These are phyloP conservation scores for Passerculus sandwichensis DNA, from an alignment of 2,797 vertebrate genomes.

Conservation along the genomic window DNA sequence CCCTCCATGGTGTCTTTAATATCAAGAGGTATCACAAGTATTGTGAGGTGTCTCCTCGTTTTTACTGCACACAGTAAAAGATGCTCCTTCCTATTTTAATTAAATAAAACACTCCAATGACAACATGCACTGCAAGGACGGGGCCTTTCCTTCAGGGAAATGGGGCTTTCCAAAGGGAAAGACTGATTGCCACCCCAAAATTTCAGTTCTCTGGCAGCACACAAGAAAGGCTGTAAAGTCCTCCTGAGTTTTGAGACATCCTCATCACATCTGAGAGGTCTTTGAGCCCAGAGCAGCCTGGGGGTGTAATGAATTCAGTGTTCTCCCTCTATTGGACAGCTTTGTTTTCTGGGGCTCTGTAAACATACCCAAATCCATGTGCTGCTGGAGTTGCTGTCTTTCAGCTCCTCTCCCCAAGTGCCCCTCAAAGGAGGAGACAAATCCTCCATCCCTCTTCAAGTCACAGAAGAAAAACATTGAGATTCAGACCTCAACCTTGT, in stretches of 20 bases:
- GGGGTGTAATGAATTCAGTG: not conserved
- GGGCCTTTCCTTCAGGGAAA: not conserved
- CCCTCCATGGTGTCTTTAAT: not conserved
- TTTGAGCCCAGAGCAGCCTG: conserved; percentile 16
- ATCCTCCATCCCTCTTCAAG: not conserved
- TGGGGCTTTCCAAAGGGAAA: not conserved
- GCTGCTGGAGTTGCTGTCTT: not conserved
- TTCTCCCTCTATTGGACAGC: conserved; percentile 3
- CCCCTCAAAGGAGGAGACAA: not conserved
- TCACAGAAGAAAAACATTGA: not conserved
- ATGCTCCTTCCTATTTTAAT: not conserved
- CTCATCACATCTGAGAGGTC: not conserved
- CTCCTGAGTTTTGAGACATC: not conserved
- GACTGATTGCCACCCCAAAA: not conserved
- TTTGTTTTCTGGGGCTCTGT: conserved; percentile 26
- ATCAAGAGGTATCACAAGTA: not conserved
- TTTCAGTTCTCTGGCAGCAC: not conserved
- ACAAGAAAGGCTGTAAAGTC: not conserved
- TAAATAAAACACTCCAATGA: not conserved
- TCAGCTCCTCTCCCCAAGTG: not conserved
- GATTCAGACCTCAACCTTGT: not conserved
- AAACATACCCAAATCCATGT: not conserved
- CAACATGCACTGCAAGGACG: not conserved
- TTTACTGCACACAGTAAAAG: not conserved
- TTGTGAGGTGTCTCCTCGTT: not conserved